Percentiles rank a stretch among this genome's conserved stretches.
Evolutionary conservation across 2,113 vertebrate genomes (phyloP).

Genomic region (Melanerpes formicivorus): DNA sequence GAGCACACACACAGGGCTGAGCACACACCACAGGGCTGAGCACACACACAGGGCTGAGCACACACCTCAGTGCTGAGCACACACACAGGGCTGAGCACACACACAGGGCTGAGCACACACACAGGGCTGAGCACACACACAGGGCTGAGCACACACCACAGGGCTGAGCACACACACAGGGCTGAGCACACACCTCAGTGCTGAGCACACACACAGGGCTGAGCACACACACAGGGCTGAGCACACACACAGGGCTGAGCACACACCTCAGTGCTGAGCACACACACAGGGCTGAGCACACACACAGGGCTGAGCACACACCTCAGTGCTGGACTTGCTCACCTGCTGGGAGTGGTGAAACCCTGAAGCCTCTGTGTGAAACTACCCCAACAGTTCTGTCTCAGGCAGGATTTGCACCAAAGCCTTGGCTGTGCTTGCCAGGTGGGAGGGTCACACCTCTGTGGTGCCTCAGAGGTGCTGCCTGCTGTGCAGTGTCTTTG

Average conservation of each 20-base stretch:
- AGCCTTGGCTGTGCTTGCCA: background rate
- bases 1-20: background rate
- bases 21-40: background rate
- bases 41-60: background rate
- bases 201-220: background rate
- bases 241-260: background rate
- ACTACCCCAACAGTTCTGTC: background rate
- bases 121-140: background rate
- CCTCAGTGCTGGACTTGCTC: background rate
- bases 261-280: background rate
- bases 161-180: accelerated
- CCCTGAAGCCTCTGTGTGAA: background rate
- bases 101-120: background rate
- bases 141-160: background rate
- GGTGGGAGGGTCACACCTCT: background rate
- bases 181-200: background rate
- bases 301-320: background rate
- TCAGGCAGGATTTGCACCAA: background rate
- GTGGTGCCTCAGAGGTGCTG: too few relatives aligned
- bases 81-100: background rate
- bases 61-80: background rate
- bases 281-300: background rate
- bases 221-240: background rate
- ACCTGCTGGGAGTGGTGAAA: background rate
- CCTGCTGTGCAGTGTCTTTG: too few relatives aligned